Evolutionary conservation across 2,888 invertebrate species (phyloP).

Genomic region (Fragum fragum): DNA sequence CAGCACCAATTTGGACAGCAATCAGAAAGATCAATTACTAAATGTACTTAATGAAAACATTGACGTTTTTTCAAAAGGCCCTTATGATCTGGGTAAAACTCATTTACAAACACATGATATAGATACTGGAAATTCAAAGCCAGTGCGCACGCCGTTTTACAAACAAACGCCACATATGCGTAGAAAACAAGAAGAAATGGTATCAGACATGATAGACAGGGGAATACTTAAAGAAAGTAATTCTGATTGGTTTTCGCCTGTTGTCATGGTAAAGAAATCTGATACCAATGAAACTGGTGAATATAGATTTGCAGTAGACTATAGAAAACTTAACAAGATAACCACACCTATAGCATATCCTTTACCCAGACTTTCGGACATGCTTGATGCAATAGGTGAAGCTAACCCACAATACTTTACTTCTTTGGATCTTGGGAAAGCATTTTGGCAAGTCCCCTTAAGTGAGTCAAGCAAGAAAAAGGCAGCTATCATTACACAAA

Average conservation of each 20-base stretch:
- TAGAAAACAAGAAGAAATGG: too few relatives aligned
- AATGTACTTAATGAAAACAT: slow-evolving; percentile 37
- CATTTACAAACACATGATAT: slow-evolving; percentile 44
- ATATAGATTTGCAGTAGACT: slow-evolving; percentile 60
- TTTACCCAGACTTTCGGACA: too few relatives aligned
- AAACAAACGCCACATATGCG: too few relatives aligned
- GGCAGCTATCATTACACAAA: too few relatives aligned
- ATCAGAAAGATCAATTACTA: slow-evolving; percentile 10
- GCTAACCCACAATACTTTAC: too few relatives aligned
- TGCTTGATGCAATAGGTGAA: too few relatives aligned
- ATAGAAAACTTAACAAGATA: slow-evolving; percentile 51
- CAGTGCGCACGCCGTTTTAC: slow-evolving; percentile 31
- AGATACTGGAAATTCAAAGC: slow-evolving; percentile 34
- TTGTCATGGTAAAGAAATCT: slow-evolving; percentile 23
- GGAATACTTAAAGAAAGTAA: too few relatives aligned
- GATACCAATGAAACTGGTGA: slow-evolving; percentile 34
- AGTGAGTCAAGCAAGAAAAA: slow-evolving; percentile 23
- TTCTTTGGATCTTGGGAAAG: too few relatives aligned
- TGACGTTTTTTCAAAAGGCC: slow-evolving; percentile 50
- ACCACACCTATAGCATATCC: slow-evolving; percentile 39
- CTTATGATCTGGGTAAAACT: slow-evolving; percentile 52
- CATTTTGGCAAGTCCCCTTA: too few relatives aligned
- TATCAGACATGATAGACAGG: too few relatives aligned
- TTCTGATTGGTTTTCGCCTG: slow-evolving; percentile 58
- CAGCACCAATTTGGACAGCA: not conserved